These are phyloP conservation scores for Corbicula japonica DNA, from an alignment of 2,888 invertebrate species.

Conservation along the genomic window DNA sequence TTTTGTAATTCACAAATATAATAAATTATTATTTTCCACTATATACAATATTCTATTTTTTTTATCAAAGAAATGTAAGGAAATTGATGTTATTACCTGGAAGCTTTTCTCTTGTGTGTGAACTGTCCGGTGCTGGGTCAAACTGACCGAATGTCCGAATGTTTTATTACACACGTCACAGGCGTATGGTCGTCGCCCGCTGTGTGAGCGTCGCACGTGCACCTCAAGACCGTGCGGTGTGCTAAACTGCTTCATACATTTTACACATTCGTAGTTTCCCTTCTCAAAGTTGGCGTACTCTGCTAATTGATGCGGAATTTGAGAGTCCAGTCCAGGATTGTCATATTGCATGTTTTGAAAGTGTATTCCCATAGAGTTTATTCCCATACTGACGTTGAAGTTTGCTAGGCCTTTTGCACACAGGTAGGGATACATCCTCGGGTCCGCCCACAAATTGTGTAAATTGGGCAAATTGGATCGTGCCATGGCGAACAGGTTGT, in stretches of 20 bases:
- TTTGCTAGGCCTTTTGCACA: slow-evolving; percentile 63
- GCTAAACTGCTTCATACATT: slow-evolving; percentile 99
- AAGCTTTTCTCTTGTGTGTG: slow-evolving; percentile 84
- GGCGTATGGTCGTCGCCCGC: slow-evolving; percentile 96
- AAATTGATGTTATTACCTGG: too few relatives aligned
- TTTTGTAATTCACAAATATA: too few relatives aligned
- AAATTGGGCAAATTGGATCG: slow-evolving; percentile 50
- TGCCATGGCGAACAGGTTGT: slow-evolving; percentile 68
- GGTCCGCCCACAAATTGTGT: slow-evolving; percentile 72
- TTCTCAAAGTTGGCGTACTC: slow-evolving; percentile 55
- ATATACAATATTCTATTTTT: too few relatives aligned
- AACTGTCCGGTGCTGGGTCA: slow-evolving; percentile 96
- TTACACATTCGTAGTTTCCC: slow-evolving; percentile 75
- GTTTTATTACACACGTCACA: slow-evolving; percentile 99
- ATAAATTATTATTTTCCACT: too few relatives aligned
- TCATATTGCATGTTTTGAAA: slow-evolving; percentile 36
- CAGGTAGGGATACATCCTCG: slow-evolving; percentile 70
- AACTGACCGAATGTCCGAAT: slow-evolving; percentile 96
- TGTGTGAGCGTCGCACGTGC: slow-evolving; percentile 96
- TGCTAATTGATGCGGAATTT: slow-evolving; percentile 14
- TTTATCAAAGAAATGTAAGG: too few relatives aligned
- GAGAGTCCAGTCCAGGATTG: slow-evolving; percentile 28
- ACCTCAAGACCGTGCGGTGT: slow-evolving; percentile 99
- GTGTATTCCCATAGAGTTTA: slow-evolving; percentile 30
- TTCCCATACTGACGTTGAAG: slow-evolving; percentile 37